phyloP scores from a whole-genome alignment of 2,888 invertebrate species.

The Eupithecia centaureata region DNA sequence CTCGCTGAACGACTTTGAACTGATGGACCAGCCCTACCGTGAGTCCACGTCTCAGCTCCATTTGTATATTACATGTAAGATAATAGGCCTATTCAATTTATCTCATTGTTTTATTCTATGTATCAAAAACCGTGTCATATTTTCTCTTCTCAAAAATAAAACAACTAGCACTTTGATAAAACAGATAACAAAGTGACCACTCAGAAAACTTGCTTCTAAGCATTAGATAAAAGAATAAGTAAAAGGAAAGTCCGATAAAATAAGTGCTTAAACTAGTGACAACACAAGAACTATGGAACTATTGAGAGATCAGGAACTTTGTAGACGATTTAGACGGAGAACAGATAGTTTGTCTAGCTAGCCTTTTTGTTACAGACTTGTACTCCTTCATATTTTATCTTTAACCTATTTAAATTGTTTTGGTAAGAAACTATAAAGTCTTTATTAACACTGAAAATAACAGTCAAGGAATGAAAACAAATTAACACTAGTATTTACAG shows the following conservation, averaged over 20 bases:
- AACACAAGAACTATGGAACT: conserved; percentile 20
- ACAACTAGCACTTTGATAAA: conserved; percentile 1
- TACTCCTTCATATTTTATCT: too few species aligned
- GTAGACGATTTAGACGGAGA: neutral
- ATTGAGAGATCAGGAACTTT: conserved; percentile 16
- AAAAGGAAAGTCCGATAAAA: conserved; percentile 16
- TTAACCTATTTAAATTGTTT: too few species aligned
- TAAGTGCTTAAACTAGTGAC: conserved; percentile 12
- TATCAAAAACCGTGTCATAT: neutral
- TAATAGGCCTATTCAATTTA: too few species aligned
- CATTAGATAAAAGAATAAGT: conserved; percentile 23
- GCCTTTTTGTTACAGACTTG: neutral
- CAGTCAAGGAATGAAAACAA: too few species aligned
- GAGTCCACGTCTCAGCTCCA: too few species aligned
- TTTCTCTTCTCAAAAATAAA: neutral
- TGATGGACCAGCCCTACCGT: too few species aligned
- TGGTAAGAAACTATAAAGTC: too few species aligned
- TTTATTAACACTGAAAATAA: too few species aligned
- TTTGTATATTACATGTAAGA: too few species aligned
- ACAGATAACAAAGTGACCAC: conserved; percentile 11
- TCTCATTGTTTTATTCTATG: neutral
- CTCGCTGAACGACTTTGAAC: too few species aligned
- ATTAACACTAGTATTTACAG: too few species aligned
- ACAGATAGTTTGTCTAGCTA: neutral
- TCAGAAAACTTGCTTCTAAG: conserved; percentile 7